Base-by-base conservation (phyloP, 1,140 invertebrate genomes). In the Latrodectus geometricus region DNA sequence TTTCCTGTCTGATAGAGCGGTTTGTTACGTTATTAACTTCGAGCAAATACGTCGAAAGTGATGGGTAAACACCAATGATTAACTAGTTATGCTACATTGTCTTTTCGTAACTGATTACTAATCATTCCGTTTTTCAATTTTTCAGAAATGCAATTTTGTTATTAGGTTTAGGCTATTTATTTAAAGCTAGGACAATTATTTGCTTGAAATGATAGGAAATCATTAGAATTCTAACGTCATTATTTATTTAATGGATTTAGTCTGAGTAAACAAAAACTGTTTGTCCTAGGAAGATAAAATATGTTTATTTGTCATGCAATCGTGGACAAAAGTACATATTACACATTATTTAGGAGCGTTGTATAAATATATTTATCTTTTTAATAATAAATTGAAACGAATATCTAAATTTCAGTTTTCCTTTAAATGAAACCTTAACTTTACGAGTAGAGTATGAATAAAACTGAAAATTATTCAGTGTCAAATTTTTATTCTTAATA, bases 1-100 rank as follows among this genome's bases (percentile, higher is more conserved):
- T 76, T 76, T 76, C 74, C 74, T 76, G 74, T 76, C 74, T 61
- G 11, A 17, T 61, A 14, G 11, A 61, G 74, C 9, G 15, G 12
- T 20, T 61, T 12, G n/a, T 76, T 54, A 8, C 49, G 74, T 76
- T 52, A 76, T 76, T 76, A 56, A 76, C 74, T 76, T 20, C 52
- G 21, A 76, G 21, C 52, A 21, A 76, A 35, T 35, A 35, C 35
- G 35, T 35, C 35, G 48, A 50, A 74, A 74, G 20, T 74, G 72
- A 74, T 74, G 49, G 72, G 72, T 74, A 74, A 74, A 74, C 72
- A 74, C 11, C 17, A 49, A 74, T 74, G 72, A 74, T 74, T 74
- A 74, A 74, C 72, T 74, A 50, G 48, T 74, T 50, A 50, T 8
- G 48, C 17, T n/a, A 21, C 17, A 49, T 74, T 74, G 72, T 49